Base-by-base conservation (phyloP, 2,797 vertebrate genomes). In the Rachycentron canadum region DNA sequence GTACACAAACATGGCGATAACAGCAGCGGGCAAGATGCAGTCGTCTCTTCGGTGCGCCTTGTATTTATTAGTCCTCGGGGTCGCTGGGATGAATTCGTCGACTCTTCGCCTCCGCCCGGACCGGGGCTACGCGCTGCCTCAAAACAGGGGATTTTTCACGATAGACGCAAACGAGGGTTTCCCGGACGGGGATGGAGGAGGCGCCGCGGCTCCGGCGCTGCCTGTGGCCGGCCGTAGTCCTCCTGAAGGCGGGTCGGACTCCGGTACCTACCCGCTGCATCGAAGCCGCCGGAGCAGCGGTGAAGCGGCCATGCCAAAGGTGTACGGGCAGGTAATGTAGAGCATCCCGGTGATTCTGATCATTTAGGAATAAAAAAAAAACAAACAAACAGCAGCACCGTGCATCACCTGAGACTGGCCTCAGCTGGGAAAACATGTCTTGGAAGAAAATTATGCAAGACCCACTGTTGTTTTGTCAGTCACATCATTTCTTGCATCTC, bases 281-380 rank as follows among this genome's bases (percentile, higher is more conserved):
- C 95, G 96, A 79, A 90, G 75, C 69, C 94, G 93, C 66, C 91
- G 96, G 90, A 96, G 96, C 91, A 76, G 89, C 8, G 92, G 86
- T 26, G 95, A 93, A 69, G 82, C 93, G 2, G 90, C 95, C 86
- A 93, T 95, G 93, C 94, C 97, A 47, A 94, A 95, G 95, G 97
- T 98, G 94, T 98, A 98, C 85, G 96, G 96, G 66, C 96, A 96
- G 97, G 97, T 98, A 95, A 96, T 81, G 59, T 17, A 17, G 25
- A 1, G 67, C 78, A 60, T 25, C 53, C 62, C 34, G 4, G 5
- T 10, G 7, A 3, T n/a, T 16, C 12, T 1, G 28, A 21, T 25
- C 30, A 52, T 14, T 17, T 14, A 7, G 7, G 3, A 32, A 32
- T 7, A 32, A 3, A 32, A 32, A 32, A 32, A 32, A 32, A 32